Base-by-base conservation (phyloP, 2,113 vertebrate species). In the Raja brachyura region DNA sequence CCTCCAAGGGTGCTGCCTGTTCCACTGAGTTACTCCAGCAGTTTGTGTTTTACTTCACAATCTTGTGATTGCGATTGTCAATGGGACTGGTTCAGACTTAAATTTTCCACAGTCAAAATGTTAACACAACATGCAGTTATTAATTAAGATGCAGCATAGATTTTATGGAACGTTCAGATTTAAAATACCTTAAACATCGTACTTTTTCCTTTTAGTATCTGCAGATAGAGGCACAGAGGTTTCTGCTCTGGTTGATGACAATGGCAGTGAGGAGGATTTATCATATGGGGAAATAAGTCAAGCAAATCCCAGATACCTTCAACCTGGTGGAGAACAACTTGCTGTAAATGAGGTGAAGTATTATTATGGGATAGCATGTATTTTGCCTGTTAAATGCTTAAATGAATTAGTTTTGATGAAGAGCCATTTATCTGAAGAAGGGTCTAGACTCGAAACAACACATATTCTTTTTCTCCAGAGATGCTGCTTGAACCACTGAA, bases 191-290 rank as follows among this genome's bases (percentile, higher is more conserved):
- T 74, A 93, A 79, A 59, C 28, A 48, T 73, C 31, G n/a, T 11
- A 85, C 74, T 90, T 94, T 93, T 85, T 93, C 93, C 83, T 94
- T 92, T 70, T 56, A 97, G 96, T 96, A 88, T 95, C 96, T 95
- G 93, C 97, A 96, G 98, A 98, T 94, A 97, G 97, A 75, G 95
- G 95, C 63, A 95, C 97, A 0, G 97, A 98, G 93, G 95, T 97
- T 39, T 96, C 96, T 0, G 95, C 95, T 6, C 95, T 97, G 94
- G 96, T 97, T 28, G 98, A 99, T 4, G 98, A 98, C 96, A 98
- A 98, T 83, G 97, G 98, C 93, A 99, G 98, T 0, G 99, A 99
- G 95, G 98, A 99, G 94, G 98, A 98, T 78, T 97, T 98, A 94
- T 98, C 97, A 95, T 99, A 98, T 0, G 98, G 98, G 77, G 98